phyloP scores from a whole-genome alignment of 2,113 vertebrate genomes.

The Ellobius talpinus region DNA sequence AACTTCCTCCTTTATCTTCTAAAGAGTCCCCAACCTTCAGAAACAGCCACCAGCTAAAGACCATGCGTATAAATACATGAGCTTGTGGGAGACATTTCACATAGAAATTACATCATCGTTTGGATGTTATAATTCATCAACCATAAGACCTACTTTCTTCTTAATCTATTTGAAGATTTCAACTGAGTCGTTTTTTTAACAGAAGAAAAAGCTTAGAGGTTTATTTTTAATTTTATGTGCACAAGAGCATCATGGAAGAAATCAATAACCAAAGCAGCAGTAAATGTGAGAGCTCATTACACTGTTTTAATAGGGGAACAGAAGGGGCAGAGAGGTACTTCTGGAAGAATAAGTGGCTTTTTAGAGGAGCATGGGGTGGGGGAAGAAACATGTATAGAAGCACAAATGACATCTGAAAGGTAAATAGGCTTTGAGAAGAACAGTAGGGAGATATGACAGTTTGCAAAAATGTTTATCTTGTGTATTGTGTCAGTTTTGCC shows the following conservation, averaged over 20 bases:
- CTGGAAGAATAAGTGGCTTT: background rate
- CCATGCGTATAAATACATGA: background rate
- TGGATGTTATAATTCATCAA: background rate
- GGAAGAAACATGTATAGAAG: background rate
- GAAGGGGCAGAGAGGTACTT: background rate
- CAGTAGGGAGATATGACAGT: background rate
- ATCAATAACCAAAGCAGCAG: background rate
- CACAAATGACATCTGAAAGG: background rate
- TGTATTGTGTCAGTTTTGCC: background rate
- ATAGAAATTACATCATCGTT: background rate
- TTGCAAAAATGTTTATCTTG: background rate
- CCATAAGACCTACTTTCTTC: background rate
- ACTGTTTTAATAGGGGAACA: background rate
- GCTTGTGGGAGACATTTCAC: background rate
- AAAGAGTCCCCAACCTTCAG: background rate
- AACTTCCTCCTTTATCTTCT: background rate
- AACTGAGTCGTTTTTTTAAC: background rate
- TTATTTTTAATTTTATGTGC: constrained; percentile 18
- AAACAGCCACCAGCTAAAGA: background rate
- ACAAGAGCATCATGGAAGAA: background rate
- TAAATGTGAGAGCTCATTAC: constrained; percentile 10
- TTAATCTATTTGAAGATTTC: background rate
- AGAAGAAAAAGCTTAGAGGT: background rate
- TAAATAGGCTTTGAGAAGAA: background rate
- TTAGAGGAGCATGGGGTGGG: background rate